phyloP scores from a whole-genome alignment of 2,888 invertebrate species.

The Anodontia alba region DNA sequence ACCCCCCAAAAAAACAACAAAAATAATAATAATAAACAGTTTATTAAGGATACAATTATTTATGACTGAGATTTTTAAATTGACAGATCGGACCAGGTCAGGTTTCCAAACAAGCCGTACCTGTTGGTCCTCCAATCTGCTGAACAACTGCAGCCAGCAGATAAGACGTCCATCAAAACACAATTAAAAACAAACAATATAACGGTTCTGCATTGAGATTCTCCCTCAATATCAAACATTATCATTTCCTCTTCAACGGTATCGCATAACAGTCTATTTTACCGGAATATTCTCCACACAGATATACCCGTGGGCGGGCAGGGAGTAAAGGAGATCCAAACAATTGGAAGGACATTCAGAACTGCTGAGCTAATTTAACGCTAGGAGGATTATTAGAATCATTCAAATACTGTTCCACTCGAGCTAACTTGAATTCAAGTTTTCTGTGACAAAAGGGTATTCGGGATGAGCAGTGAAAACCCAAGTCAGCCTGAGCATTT shows the following conservation, averaged over 20 bases:
- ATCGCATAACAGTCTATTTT: not conserved
- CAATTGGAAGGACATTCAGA: not conserved
- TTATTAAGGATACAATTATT: no score
- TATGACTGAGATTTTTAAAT: not conserved
- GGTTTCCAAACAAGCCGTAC: not conserved
- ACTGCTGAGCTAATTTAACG: constrained; percentile 16
- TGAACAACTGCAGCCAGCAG: constrained; percentile 7
- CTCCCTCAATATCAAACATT: not conserved
- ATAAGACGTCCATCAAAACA: constrained; percentile 13
- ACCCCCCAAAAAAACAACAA: no score
- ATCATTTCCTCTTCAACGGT: not conserved
- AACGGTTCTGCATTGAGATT: constrained; percentile 7
- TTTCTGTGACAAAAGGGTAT: no score
- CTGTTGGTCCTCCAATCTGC: constrained; percentile 14
- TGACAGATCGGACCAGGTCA: constrained; percentile 5
- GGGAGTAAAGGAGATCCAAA: not conserved
- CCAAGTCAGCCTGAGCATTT: no score
- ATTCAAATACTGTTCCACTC: constrained; percentile 8
- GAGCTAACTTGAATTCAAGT: not conserved
- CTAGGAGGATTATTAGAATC: constrained; percentile 14
- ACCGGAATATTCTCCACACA: not conserved
- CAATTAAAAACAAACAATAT: constrained; percentile 9
- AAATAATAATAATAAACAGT: no score
- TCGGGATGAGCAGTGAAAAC: no score
- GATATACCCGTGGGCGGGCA: constrained; percentile 11